Base-by-base conservation (phyloP, 2,113 vertebrate species). In the Mastomys natalensis region DNA sequence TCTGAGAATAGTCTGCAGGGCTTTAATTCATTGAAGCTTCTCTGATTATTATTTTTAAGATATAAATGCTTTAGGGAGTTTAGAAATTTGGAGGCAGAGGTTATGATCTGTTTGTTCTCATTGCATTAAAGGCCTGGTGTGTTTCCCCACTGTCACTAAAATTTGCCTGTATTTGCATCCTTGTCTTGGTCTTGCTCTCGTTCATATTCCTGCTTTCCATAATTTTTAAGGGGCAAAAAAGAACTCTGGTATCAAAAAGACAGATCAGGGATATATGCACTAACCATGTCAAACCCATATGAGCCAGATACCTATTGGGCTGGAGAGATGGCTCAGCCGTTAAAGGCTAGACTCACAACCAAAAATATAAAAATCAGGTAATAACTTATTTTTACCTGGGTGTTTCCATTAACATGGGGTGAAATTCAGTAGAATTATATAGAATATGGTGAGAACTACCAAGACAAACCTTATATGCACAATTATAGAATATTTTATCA, bases 51-150 rank as follows among this genome's bases (percentile, higher is more conserved):
- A 21, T 1, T 37, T 62, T 31, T 4, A 43, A 94, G 7, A 89
- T 15, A 37, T 5, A 48, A 26, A 64, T 0, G 43, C 0, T 66
- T 5, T 45, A 58, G 10, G 2, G 1, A 31, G 8, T 1, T 78
- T 66, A 81, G 77, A 89, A 45, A 26, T 91, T 45, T 66, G 26
- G 53, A 78, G 53, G 64, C 5, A 40, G 64, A 34, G 12, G 0
- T 13, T 90, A 55, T 55, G 2, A 73, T 74, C 4, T 5, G 48
- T 19, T 1, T 51, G 5, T 37, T 45, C 40, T 43, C 62, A 11
- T 74, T 51, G 34, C 48, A 31, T 43, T 70, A 72, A 2, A 58
- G 19, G 34, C 29, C 40, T 55, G n/a, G n/a, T 9, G 8, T 1
- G 13, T 34, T 85, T 17, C 62, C 74, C 12, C 7, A n/a, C 51